Base-by-base conservation (phyloP, 2,113 vertebrate species). In the Campylomormyrus tamandua region DNA sequence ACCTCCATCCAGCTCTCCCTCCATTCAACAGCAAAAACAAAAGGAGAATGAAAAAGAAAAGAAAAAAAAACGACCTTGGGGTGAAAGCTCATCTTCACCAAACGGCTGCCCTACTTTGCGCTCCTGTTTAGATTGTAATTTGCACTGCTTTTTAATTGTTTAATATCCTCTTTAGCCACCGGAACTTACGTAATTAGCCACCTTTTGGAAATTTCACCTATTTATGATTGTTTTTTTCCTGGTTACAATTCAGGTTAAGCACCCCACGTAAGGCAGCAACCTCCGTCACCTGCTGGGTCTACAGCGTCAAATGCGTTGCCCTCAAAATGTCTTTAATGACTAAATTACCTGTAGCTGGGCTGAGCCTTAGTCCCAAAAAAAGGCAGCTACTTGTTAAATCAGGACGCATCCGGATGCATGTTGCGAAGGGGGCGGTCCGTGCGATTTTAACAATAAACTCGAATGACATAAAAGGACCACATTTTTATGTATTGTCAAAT, bases 261-360 rank as follows among this genome's bases (percentile, higher is more conserved):
- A n/a, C 21, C 83, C 8, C 24, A 21, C 0, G 0, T 3, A 83
- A 45, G 19, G 42, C 42, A 48, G 45, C 83, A 21, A 48, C 83
- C 45, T 48, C 39, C 10, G 9, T 21, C 83, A 46, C 45, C 83
- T 10, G 39, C 3, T 46, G 19, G 19, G 45, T 19, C 42, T 46
- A n/a, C 42, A 83, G 45, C 42, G 17, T 48, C 39, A 83, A 83
- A 45, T n/a, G 39, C 21, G 19, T 7, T 83, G 80, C 35, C 83
- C 83, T 84, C 83, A 84, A 84, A 84, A 46, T 84, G 83, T 84
- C 83, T 46, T 46, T 84, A 48, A 84, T 48, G 39, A 48, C 83
- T 84, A 48, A 15, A 80, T 42, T 42, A 42, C 66, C 66, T 74
- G 66, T 74, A 74, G 31, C 11, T 35, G 3, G 13, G 35, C 42